A percentile compares a stretch with the other conserved stretches of the same genome.
Conservation (phyloP, 1,140 invertebrate species). For the Monomorium pharaonis region DNA sequence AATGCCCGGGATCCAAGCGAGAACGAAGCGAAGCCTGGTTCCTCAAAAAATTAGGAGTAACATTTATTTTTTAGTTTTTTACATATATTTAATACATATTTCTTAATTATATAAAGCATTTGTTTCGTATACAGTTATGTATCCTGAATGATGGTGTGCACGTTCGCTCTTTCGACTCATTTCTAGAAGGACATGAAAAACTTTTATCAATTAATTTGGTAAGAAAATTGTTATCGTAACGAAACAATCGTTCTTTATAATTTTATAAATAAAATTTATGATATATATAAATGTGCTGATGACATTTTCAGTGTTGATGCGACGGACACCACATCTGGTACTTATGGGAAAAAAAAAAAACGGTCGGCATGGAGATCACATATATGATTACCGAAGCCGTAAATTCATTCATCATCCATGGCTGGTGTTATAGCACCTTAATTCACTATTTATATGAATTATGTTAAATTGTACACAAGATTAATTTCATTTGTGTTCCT, state of each 20-base stretch:
- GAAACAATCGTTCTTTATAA: slow-evolving; percentile 66
- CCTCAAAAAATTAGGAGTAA: too few species aligned
- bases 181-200: too few species aligned
- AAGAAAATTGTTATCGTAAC: slow-evolving; percentile 80
- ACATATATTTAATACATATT: too few species aligned
- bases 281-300: background rate
- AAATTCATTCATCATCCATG: slow-evolving; percentile 97
- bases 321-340: slow-evolving; percentile 94
- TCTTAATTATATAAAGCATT: too few species aligned
- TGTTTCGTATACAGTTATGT: too few species aligned
- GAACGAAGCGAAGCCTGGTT: too few species aligned
- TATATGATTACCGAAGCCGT: slow-evolving; percentile 96
- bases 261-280: background rate
- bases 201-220: too few species aligned
- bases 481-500: slow-evolving; percentile 42
- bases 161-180: too few species aligned
- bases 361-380: slow-evolving; percentile 94
- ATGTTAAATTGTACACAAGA: slow-evolving; percentile 52
- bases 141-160: too few species aligned
- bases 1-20: too few species aligned
- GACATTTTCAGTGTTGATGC: slow-evolving; percentile 95
- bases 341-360: slow-evolving; percentile 95
- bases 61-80: too few species aligned
- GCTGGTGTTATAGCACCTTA: slow-evolving; percentile 91
- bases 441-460: slow-evolving; percentile 47